These are phyloP conservation scores for Patella caerulea DNA, from an alignment of 2,888 invertebrate species.

Conservation along the genomic window DNA sequence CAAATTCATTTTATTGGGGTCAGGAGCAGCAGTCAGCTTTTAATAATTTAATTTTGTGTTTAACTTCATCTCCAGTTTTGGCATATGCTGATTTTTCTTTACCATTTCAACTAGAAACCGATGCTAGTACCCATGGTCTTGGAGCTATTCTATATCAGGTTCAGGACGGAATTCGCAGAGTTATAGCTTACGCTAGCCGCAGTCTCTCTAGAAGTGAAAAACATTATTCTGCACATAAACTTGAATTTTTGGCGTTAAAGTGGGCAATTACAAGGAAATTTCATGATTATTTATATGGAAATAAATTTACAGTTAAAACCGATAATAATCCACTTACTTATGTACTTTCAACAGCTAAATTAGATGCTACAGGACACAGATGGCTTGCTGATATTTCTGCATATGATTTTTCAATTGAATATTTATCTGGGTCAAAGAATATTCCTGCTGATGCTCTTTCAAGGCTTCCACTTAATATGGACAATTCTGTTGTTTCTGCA, in stretches of 20 bases:
- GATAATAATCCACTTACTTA: no score
- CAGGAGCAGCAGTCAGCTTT: conserved; percentile 31
- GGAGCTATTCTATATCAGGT: conserved; percentile 35
- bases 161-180: conserved; percentile 18
- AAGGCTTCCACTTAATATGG: conserved; percentile 20
- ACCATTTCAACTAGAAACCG: conserved; percentile 29
- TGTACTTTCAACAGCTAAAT: no score
- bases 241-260: no score
- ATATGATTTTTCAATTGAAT: no score
- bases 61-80: conserved; percentile 36
- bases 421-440: conserved; percentile 9
- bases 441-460: conserved; percentile 42
- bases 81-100: conserved; percentile 35
- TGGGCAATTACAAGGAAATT: no score
- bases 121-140: conserved; percentile 12
- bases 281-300: no score
- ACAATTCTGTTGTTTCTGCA: background rate
- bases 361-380: no score
- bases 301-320: no score
- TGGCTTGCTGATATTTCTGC: no score
- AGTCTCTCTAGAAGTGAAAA: no score
- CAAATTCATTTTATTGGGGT: conserved; percentile 34
- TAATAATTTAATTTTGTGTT: conserved; percentile 22
- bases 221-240: no score
- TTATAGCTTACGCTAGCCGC: no score